Percentiles rank a stretch among this genome's conserved stretches.
phyloP scores from a whole-genome alignment of 2,113 vertebrate genomes.

The Dromiciops gliroides region DNA sequence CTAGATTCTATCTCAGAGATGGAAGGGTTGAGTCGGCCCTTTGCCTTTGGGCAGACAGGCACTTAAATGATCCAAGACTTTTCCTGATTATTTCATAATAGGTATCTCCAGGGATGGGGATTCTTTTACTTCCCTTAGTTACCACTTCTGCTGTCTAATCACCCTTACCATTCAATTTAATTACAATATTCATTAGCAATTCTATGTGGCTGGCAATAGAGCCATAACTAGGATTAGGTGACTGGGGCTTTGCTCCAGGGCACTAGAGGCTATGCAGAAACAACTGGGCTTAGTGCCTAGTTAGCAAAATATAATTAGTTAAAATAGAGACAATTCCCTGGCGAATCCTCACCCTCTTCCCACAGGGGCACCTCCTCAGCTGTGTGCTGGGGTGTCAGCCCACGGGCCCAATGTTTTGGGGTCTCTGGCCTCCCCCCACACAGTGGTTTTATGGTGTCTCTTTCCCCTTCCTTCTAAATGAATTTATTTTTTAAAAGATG shows the following conservation, averaged over 20 bases:
- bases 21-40: background rate
- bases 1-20: background rate
- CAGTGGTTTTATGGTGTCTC: background rate
- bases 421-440: background rate
- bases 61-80: background rate
- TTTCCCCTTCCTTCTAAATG: background rate
- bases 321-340: background rate
- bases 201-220: background rate
- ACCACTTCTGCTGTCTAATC: background rate
- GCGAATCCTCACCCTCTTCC: background rate
- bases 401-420: background rate
- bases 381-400: background rate
- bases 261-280: background rate
- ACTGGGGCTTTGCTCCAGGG: background rate
- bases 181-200: slow-evolving; percentile 4
- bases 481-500: background rate
- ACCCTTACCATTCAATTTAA: background rate
- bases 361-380: background rate
- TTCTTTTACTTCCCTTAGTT: background rate
- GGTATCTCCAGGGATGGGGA: background rate
- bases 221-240: background rate
- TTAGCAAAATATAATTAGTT: background rate
- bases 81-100: background rate
- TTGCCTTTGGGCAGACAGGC: background rate
- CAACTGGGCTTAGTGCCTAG: background rate